Conservation (phyloP, 1,140 invertebrate genomes). For the Dryas iulia region DNA sequence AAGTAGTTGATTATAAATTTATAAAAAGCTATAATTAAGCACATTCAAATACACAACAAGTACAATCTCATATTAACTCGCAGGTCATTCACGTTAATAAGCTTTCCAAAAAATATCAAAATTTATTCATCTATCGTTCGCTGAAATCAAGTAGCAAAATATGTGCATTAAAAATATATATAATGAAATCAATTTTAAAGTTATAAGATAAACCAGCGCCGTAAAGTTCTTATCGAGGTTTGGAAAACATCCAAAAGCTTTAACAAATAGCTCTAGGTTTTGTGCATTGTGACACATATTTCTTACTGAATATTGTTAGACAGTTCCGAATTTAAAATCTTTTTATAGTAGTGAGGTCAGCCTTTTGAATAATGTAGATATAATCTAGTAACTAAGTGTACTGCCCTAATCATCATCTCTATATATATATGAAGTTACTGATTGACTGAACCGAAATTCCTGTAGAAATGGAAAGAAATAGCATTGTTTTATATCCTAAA, state of each 20-base stretch:
- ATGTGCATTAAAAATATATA: neutral
- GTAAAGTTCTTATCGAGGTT: neutral
- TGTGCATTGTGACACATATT: constrained; percentile 14
- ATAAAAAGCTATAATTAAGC: too few species aligned
- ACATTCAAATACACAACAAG: too few species aligned
- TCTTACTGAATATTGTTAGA: constrained; percentile 6
- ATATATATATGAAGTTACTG: too few species aligned
- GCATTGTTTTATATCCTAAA: too few species aligned
- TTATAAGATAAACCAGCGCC: neutral
- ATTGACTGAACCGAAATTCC: too few species aligned
- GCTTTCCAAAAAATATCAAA: too few species aligned
- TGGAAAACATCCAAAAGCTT: constrained; percentile 10
- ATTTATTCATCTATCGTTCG: neutral
- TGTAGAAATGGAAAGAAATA: too few species aligned
- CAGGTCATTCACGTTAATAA: neutral
- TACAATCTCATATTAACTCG: too few species aligned
- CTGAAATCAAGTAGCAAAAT: neutral
- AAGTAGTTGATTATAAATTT: too few species aligned
- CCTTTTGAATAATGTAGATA: neutral
- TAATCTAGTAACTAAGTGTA: neutral
- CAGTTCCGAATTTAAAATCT: neutral
- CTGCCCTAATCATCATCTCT: too few species aligned
- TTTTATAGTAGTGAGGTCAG: neutral
- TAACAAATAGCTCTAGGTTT: constrained; percentile 12
- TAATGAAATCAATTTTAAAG: neutral